phyloP scores from a whole-genome alignment of 2,888 invertebrate genomes.

The Onthophagus sagittarius region DNA sequence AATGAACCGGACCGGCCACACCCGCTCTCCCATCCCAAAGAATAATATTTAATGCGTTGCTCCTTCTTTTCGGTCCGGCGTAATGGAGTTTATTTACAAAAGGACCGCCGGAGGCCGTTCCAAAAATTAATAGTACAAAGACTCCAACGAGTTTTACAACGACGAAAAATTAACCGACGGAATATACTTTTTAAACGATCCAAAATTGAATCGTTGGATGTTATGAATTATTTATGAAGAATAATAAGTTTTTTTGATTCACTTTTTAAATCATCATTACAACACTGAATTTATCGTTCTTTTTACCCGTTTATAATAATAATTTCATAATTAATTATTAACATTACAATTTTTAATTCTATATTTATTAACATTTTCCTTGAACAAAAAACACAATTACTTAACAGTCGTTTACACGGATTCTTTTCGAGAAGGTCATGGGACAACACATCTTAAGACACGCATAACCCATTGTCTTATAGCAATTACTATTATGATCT shows the following conservation, averaged over 20 bases:
- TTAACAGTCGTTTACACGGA: background rate
- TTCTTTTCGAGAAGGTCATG: background rate
- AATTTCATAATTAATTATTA: background rate
- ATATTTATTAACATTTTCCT: too few species aligned
- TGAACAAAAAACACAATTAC: too few species aligned
- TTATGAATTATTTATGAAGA: background rate
- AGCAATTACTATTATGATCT: conserved; percentile 18
- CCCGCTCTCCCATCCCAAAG: background rate
- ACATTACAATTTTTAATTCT: too few species aligned
- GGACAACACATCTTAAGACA: background rate
- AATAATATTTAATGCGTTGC: background rate
- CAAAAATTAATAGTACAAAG: background rate
- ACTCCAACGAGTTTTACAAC: background rate
- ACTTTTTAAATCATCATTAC: background rate
- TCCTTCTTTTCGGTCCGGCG: conserved; percentile 3
- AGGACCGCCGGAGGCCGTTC: background rate
- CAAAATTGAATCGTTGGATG: background rate
- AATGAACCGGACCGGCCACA: background rate
- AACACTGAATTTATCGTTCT: background rate
- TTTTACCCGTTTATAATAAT: background rate
- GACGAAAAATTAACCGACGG: background rate
- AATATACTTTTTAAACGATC: background rate
- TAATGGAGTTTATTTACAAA: conserved; percentile 7
- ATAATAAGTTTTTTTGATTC: background rate
- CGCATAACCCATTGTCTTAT: conserved; percentile 1